phyloP scores from a whole-genome alignment of 2,113 vertebrate genomes.

The Furnarius figulus region DNA sequence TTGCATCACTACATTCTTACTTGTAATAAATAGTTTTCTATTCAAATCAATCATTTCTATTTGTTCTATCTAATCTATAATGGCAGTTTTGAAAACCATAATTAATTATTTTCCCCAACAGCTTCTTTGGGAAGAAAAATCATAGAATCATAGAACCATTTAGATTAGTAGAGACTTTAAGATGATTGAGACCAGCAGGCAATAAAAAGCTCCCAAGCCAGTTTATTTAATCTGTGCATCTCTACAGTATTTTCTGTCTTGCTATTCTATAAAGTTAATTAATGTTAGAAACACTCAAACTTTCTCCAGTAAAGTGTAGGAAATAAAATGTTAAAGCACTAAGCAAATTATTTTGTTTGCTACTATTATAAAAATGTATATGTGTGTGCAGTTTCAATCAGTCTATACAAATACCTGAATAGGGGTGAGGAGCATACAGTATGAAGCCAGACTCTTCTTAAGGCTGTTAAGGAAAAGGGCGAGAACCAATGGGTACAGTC shows the following conservation, averaged over 20 bases:
- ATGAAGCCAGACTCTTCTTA: not conserved
- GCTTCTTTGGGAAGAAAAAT: not conserved
- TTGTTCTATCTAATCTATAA: not conserved
- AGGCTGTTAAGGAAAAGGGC: not conserved
- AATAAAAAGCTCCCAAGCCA: fast-evolving
- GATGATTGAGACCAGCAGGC: not conserved
- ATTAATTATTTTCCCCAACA: not conserved
- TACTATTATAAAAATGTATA: not conserved
- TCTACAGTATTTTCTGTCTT: not conserved
- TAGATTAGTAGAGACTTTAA: not conserved
- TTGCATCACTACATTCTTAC: not conserved
- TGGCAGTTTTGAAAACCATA: not conserved
- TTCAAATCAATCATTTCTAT: not conserved
- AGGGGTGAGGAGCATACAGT: not conserved
- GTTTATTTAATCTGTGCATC: not conserved
- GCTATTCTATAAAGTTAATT: not conserved
- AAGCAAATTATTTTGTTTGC: not conserved
- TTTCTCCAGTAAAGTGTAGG: not conserved
- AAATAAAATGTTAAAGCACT: not conserved
- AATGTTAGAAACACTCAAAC: not conserved
- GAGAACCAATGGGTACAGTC: not conserved
- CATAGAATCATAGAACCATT: not conserved
- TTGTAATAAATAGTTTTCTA: not conserved
- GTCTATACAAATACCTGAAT: not conserved
- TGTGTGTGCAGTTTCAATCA: not conserved